Evolutionary conservation across 2,888 invertebrate species (phyloP), one percentile per base, ranked within the genome.

Genomic region (Chymomyza caudatula): DNA sequence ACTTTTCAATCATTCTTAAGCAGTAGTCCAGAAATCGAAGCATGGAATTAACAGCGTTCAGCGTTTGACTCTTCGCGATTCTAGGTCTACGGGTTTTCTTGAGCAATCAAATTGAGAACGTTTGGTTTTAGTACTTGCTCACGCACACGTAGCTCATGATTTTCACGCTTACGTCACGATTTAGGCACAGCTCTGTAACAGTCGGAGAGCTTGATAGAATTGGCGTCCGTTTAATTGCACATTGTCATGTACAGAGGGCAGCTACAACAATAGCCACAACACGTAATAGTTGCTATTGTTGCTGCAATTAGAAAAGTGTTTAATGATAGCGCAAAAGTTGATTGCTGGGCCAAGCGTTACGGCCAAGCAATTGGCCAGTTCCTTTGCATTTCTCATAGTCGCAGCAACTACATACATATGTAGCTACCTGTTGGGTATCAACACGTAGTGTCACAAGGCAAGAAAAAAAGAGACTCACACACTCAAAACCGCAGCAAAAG

Each of bases 231-330:
- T 47, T 47, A 47, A 47, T 47, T 47, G 47, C 47, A 37, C 19
- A n/a, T 47, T 47, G 47, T 47, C 47, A 47, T 15, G 47, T 47
- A 13, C 6, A 17, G 19, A 17, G 47, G 47, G 17, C 15, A 17
- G 19, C n/a, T 15, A 15, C 15, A 47, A 17, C 19, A 19, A 15
- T 47, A 17, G 3, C 15, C 13, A 17, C 19, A 19, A 15, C n/a
- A 17, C 19, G 47, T 47, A 47, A 47, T 47, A 17, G 19, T 47
- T 47, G 47, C 19, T 47, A 47, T 47, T 47, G 65, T 53, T 20
- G 29, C 25, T 44, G 63, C 77, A 83, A 83, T 77, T 77, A 80
- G 73, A 73, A 60, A 66, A 75, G 69, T 77, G 72, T 64, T 69
- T 83, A 78, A 77, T 78, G 84, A 75, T 67, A 60, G 75, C n/a